Conservation (phyloP, 2,888 invertebrate genomes). For the Polia nebulosa region DNA sequence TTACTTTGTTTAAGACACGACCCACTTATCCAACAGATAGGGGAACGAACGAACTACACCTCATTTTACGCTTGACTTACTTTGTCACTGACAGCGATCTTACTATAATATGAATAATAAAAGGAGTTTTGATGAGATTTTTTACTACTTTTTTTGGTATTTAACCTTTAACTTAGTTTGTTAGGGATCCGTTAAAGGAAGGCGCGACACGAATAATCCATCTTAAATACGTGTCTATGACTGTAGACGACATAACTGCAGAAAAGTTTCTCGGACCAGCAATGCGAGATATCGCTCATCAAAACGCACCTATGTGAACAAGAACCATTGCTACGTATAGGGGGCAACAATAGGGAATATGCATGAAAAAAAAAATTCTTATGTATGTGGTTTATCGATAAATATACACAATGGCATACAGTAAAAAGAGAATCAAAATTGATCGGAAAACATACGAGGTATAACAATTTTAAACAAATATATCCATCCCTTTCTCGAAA, state of each 20-base stretch:
- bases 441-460: no score
- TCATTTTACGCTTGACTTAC: slow-evolving; percentile 57
- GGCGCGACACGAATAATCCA: neutral
- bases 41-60: slow-evolving; percentile 43
- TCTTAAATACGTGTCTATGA: neutral
- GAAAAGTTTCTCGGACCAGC: neutral
- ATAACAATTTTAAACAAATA: no score
- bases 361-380: no score
- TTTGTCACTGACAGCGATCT: slow-evolving; percentile 46
- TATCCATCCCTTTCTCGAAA: no score
- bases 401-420: no score
- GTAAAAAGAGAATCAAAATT: no score
- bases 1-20: slow-evolving; percentile 52
- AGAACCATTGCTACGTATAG: neutral
- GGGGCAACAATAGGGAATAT: no score
- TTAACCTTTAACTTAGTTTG: neutral
- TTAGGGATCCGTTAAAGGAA: neutral
- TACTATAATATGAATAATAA: slow-evolving; percentile 36
- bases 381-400: no score
- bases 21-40: slow-evolving; percentile 40
- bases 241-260: neutral
- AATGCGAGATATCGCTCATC: neutral
- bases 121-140: neutral
- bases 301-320: neutral
- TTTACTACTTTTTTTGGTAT: slow-evolving; percentile 7